Evolutionary conservation across 2,113 vertebrate genomes (phyloP), one percentile per base, ranked within the genome.

Genomic region (Eurypyga helias): DNA sequence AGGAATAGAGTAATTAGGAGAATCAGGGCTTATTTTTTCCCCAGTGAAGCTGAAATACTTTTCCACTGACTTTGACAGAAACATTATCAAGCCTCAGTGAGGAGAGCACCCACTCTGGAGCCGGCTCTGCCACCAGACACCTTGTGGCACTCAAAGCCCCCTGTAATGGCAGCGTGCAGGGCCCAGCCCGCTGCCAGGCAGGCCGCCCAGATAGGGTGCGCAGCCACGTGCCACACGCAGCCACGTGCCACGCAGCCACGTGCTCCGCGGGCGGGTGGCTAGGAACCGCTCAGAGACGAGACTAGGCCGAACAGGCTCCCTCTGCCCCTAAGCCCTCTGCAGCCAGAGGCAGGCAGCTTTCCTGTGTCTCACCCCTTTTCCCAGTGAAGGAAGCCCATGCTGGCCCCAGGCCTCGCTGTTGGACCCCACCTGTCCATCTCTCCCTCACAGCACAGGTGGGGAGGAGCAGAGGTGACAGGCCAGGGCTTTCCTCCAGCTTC

Each of bases 151-250:
- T 5, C 33, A 1, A 7, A 25, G 21, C 17, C 23, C 34, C n/a
- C 61, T 11, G 20, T 10, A 3, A n/a, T 11, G 0, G 6, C 6
- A 1, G 17, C 0, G 3, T 1, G 7, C 4, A 6, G 17, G 51
- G 13, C 58, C 6, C 58, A 6, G 70, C 7, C 52, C 1, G 7
- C 51, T 36, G 49, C 52, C 45, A 15, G 10, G 13, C 10, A 3
- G 28, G 8, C 33, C 65, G 21, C 4, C 41, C 41, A 11, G 18
- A 7, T 4, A 9, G 0, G 1, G 41, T 13, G 7, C 29, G 36
- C 24, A n/a, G n/a, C n/a, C n/a, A n/a, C n/a, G n/a, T n/a, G n/a
- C n/a, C n/a, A n/a, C n/a, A 2, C 5, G 2, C 67, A 16, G 15
- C 17, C 24, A 6, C 36, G 9, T 0, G 19, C 43, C n/a, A 2